Base-by-base conservation (phyloP, 2,888 invertebrate species). In the Drosophila subquinaria region DNA sequence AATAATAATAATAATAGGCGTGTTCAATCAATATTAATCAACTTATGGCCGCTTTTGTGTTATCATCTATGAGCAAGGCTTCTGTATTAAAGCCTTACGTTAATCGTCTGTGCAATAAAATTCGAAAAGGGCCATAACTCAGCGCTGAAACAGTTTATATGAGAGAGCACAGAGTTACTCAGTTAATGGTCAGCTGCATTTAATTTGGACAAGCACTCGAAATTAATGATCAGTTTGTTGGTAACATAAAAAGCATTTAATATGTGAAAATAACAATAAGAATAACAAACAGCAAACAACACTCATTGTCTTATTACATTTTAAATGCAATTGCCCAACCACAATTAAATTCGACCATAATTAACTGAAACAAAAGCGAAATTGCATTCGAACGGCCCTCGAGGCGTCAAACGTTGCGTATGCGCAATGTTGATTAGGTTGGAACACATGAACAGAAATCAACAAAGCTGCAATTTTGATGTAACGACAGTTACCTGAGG, bases 181-280 rank as follows among this genome's bases (percentile, higher is more conserved):
- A 45, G 50, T 69, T 83, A 77, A 83, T 83, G 63, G 65, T 60
- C 67, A 40, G 56, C 53, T 50, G 33, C 73, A 84, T 87, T 81
- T 79, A 84, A 84, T 84, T 81, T 74, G 71, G 38, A 40, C 36
- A 52, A 61, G 51, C 64, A 73, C 81, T 84, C 61, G 56, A 68
- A 69, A 82, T 81, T 79, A 82, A 82, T 88, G 79, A 56, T 50
- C 83, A 71, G 68, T 65, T 47, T 64, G 66, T 69, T 71, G 82
- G 69, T 68, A 62, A 56, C 53, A 76, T 72, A 51, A 73, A 69
- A 65, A 35, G 35, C 50, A 43, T 20, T 50, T 50, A 62, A 69
- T 65, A 64, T 75, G 76, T 45, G 60, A 45, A 69, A 55, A 53
- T 42, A 42, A 42, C 20, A 48, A 0, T 20, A 42, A 30, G 20